Percentiles rank a stretch among this genome's conserved stretches.
These are phyloP conservation scores for Microdon myrmicae DNA, from an alignment of 2,888 invertebrate genomes.

Conservation along the genomic window DNA sequence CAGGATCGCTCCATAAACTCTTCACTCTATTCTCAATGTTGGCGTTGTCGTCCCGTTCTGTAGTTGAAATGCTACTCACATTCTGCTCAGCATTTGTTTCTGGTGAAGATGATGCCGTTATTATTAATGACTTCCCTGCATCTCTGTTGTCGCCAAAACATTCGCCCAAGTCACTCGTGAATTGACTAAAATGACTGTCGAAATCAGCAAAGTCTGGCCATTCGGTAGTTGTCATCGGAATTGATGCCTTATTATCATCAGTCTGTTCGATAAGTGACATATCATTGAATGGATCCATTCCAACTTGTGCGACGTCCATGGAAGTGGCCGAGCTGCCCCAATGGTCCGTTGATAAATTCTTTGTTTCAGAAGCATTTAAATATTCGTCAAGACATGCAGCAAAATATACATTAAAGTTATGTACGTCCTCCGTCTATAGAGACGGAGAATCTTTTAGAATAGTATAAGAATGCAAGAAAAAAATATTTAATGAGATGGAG, in stretches of 20 bases:
- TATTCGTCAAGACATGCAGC: slow-evolving; percentile 38
- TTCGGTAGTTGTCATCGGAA: slow-evolving; percentile 44
- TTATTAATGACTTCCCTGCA: no score
- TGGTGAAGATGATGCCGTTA: slow-evolving; percentile 13
- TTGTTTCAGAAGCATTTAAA: slow-evolving; percentile 32
- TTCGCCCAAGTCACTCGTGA: slow-evolving; percentile 59
- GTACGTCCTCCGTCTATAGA: slow-evolving; percentile 49
- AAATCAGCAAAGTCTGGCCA: slow-evolving; percentile 65
- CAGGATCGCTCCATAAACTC: slow-evolving; percentile 23
- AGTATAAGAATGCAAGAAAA: slow-evolving; percentile 36
- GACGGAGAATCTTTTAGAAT: slow-evolving; percentile 47
- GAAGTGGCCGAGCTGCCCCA: slow-evolving; percentile 57
- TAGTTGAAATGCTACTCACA: slow-evolving; percentile 41
- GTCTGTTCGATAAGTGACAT: slow-evolving; percentile 47
- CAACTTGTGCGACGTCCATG: slow-evolving; percentile 14
- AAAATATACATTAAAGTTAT: no score
- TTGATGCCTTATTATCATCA: slow-evolving; percentile 9
- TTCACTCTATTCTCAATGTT: slow-evolving; percentile 60
- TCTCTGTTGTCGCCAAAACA: slow-evolving; percentile 35
- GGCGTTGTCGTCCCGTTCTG: slow-evolving; percentile 63
- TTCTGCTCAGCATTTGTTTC: slow-evolving; percentile 15
- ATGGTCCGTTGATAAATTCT: slow-evolving; percentile 54
- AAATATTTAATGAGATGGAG: slow-evolving; percentile 36
- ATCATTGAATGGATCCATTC: slow-evolving; percentile 58
- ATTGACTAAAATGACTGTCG: slow-evolving; percentile 63